Base-by-base conservation (phyloP, 2,113 vertebrate genomes). In the Monarcha castaneiventris region DNA sequence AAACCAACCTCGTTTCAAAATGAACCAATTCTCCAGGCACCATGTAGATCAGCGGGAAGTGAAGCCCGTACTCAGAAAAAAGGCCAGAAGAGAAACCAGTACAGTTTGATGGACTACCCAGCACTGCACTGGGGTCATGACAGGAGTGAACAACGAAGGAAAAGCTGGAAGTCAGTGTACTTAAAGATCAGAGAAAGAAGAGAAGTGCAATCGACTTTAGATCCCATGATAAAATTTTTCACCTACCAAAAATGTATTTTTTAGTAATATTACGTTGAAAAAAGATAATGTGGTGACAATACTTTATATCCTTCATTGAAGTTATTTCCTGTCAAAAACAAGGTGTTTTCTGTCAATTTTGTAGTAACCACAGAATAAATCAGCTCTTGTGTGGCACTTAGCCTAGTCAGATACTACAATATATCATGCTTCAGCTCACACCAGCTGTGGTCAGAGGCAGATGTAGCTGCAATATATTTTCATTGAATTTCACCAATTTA, bases 1-100 rank as follows among this genome's bases (percentile, higher is more conserved):
- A 91, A 95, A 90, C 74, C 77, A 87, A 41, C 35, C 39, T 95
- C 35, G 15, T 64, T 87, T 82, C 81, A 87, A 68, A 95, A 71
- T 3, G 41, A 84, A 55, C 43, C 73, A 56, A 11, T 89, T 91
- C 90, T 91, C 56, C 81, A 82, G 81, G 41, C 44, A 43, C 44
- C 2, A 1, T 52, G 43, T 58, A 74, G 41, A 84, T 86, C 41
- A 62, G 12, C 5, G 6, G 55, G 56, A 87, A 94, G 33, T 23
- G 41, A 93, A 93, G 43, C 32, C 37, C 37, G 7, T 7, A 1
- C 46, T 77, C 74, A 78, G 80, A 56, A 71, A 71, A 74, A 81
- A 87, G 33, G 62, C 78, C 58, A 79, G 62, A 78, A 79, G 52
- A 64, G 32, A 80, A 91, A 61, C 20, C 23, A 8, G 11, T 48